Evolutionary conservation across 2,888 invertebrate species (phyloP).

Genomic region (Anthoptus insignis): DNA sequence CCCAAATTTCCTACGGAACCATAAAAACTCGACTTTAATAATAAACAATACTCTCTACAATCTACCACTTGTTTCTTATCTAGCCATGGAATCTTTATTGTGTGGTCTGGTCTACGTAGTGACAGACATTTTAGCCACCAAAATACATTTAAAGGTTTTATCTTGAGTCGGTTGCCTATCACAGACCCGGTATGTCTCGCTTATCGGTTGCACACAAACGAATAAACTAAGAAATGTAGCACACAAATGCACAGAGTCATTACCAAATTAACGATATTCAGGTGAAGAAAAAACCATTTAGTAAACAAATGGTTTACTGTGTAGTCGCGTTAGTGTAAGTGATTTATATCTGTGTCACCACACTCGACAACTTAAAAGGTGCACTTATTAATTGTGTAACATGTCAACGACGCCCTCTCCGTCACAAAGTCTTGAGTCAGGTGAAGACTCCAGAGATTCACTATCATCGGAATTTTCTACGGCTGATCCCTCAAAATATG

Average conservation of each 20-base stretch:
- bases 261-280: slow-evolving; percentile 83
- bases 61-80: slow-evolving; percentile 15
- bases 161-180: slow-evolving; percentile 77
- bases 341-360: slow-evolving; percentile 53
- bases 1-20: no score
- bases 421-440: slow-evolving; percentile 68
- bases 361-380: slow-evolving; percentile 38
- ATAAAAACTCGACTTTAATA: neutral
- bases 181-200: slow-evolving; percentile 76
- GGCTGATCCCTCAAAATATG: slow-evolving; percentile 55
- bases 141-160: slow-evolving; percentile 75
- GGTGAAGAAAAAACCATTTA: slow-evolving; percentile 84
- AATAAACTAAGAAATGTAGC: slow-evolving; percentile 65
- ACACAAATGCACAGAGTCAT: slow-evolving; percentile 79
- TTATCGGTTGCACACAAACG: slow-evolving; percentile 79
- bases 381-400: slow-evolving; percentile 31
- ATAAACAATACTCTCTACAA: neutral
- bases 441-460: slow-evolving; percentile 68
- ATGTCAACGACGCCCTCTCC: slow-evolving; percentile 71
- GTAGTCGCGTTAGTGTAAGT: slow-evolving; percentile 70
- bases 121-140: slow-evolving; percentile 80
- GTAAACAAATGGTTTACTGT: slow-evolving; percentile 77
- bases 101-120: slow-evolving; percentile 56
- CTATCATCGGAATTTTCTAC: slow-evolving; percentile 65
- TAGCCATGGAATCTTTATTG: slow-evolving; percentile 36